Evolutionary conservation across 2,113 vertebrate species (phyloP), one percentile per base, ranked within the genome.

Genomic region (Tapirus terrestris): DNA sequence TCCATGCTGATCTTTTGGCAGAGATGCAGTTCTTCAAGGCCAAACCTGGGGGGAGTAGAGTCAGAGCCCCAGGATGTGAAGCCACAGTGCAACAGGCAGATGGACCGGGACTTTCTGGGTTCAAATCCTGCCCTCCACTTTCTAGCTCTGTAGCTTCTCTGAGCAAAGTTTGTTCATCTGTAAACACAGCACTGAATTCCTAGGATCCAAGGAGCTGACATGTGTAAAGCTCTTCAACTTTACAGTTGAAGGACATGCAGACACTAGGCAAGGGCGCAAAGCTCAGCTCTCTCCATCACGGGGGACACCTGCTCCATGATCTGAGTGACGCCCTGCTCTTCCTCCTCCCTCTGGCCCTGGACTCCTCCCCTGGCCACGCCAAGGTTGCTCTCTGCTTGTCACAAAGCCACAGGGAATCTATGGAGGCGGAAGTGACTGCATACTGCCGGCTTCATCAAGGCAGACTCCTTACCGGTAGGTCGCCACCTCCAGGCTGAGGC

Each of bases 401-500:
- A 83, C 65, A 90, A 68, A 89, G 73, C 33, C 90, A 80, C 31
- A 12, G 68, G 72, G 87, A 53, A 21, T 23, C 82, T 17, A 5
- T n/a, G 11, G 56, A 61, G 68, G n/a, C 86, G 21, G 14, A 53
- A 13, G 51, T 53, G 51, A 53, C 51, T 13, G 51, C 51, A 9
- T 20, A 10, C n/a, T 31, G 63, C 45, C 20, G 14, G 17, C 39
- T 63, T 65, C 2, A 18, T 72, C 86, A n/a, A 77, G 2, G 2
- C 5, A 79, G 45, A 87, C 73, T 76, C 86, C 98, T 97, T 98
- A 99, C 99, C 99, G 99, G 98, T 99, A 99, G 25, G 99, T 99
- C 36, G 99, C 99, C 97, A 99, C 99, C 98, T 99, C 99, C 97
- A 99, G 98, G 95, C 99, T 99, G 81, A 99, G 99, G 65, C 99